Conservation (phyloP, 1,140 invertebrate genomes). For the Xylocopa sonorina region DNA sequence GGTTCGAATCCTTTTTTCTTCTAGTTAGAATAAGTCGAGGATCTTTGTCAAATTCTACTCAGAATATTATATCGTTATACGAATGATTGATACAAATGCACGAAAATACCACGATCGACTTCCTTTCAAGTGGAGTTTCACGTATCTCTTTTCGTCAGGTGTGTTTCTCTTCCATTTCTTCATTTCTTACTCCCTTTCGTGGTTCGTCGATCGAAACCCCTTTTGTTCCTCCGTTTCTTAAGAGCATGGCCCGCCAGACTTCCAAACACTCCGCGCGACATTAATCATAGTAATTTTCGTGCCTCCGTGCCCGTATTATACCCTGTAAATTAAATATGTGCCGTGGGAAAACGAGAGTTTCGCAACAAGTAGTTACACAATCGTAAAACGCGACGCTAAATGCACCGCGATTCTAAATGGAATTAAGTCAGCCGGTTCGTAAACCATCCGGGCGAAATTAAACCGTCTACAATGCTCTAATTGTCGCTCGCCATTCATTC, state of each 20-base stretch:
- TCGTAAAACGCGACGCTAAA: conserved; percentile 50
- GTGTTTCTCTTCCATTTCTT: too few relatives aligned
- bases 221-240: neutral
- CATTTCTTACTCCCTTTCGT: too few relatives aligned
- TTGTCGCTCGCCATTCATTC: conserved; percentile 17
- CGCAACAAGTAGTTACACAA: conserved; percentile 55
- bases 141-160: too few relatives aligned
- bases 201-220: too few relatives aligned
- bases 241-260: neutral
- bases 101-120: too few relatives aligned
- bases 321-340: conserved; percentile 56
- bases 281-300: conserved; percentile 32
- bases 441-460: conserved; percentile 24
- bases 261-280: neutral
- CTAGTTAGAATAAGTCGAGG: too few relatives aligned
- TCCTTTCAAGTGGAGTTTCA: too few relatives aligned
- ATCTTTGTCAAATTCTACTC: too few relatives aligned
- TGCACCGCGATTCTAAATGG: conserved; percentile 40
- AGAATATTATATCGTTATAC: too few relatives aligned
- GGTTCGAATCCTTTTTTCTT: too few relatives aligned
- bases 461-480: conserved; percentile 23
- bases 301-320: conserved; percentile 18
- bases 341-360: conserved; percentile 60
- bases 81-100: too few relatives aligned
- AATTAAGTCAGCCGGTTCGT: conserved; percentile 39